Base-by-base conservation (phyloP, 30 jellyfish, hydroid and myxozoan species). In the Hydractinia echinata region DNA sequence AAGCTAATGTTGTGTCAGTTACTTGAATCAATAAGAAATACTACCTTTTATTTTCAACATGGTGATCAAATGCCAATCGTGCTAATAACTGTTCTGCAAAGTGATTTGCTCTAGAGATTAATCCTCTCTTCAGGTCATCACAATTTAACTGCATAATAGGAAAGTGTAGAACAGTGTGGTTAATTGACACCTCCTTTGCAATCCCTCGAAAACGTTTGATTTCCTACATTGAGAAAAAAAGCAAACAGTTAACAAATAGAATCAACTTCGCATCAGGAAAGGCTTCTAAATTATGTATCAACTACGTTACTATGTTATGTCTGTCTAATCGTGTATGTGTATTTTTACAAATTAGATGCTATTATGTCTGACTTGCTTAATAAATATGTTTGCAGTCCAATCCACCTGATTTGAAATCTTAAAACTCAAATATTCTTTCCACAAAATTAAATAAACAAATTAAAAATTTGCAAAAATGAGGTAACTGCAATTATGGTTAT, bases 81-180 rank as follows among this genome's bases (percentile, higher is more conserved):
- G 86, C 54, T 50, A 92, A 88, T 4, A 92, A 86, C 83, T n/a
- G 87, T n/a, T 92, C 98, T 7, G 96, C 98, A 73, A 70, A 92
- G 20, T 92, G 82, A 61, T 92, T 89, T 49, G 96, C 95, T 72
- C 76, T 87, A 66, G 89, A 81, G 6, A 89, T 88, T 49, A 92
- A 85, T 30, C 98, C 98, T 82, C 98, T 81, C 69, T 92, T 92
- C 82, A 92, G 71, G 64, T 92, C 98, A 76, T 92, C 98, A 77
- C 98, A 92, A 52, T 87, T 95, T 79, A 92, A 54, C 49, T 87
- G 81, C 96, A 92, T 92, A 55, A 92, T 83, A 44, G 81, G 96
- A 51, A 92, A 86, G 68, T 87, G 96, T 16, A 89, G 90, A 64
- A 92, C 96, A 5, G 95, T 92, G 82, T 81, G 82, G 64, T 86